Evolutionary conservation across 1,140 invertebrate species (phyloP), one percentile per base, ranked within the genome.

Genomic region (Lordiphosa collinella): DNA sequence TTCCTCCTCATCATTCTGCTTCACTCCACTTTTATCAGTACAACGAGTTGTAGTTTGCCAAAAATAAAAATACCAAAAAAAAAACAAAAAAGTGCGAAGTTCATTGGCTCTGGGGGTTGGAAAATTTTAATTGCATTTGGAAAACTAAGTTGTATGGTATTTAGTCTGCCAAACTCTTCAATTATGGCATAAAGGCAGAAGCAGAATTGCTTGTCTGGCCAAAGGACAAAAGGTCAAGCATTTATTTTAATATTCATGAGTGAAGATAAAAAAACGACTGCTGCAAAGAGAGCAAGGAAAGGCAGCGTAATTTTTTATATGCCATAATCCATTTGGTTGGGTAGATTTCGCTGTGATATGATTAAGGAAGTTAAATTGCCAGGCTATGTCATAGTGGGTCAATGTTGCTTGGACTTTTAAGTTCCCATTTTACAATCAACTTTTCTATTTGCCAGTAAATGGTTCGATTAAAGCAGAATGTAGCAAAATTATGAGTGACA

Each of bases 111-210:
- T 38, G 5, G 22, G 11, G 46, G 46, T 36, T 14, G 8, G 25
- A 67, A 78, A 60, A 84, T 80, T 82, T 82, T 82, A 82, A 82
- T 82, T 84, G 79, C 76, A 82, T 82, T 82, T 63, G 68, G 41
- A 50, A 64, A 63, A 41, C 32, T 43, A 60, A 78, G 72, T 71
- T 80, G 79, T 60, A 74, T 73, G 46, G 13, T 31, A 48, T 74
- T 66, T 51, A 51, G 56, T 60, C 62, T 75, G 76, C 66, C 69
- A 74, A 65, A 79, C 55, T 72, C 44, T 46, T 54, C 66, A 76
- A 67, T 67, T 67, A 44, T 50, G 57, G 36, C 55, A 44, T 38
- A 50, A 50, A 52, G 36, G 34, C 31, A 36, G 12, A 44, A 25
- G 55, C 43, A 41, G n/a, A 16, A 53, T 54, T 53, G 47, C 51